phyloP scores from a whole-genome alignment of 2,888 invertebrate genomes.

The Pterostichus madidus region DNA sequence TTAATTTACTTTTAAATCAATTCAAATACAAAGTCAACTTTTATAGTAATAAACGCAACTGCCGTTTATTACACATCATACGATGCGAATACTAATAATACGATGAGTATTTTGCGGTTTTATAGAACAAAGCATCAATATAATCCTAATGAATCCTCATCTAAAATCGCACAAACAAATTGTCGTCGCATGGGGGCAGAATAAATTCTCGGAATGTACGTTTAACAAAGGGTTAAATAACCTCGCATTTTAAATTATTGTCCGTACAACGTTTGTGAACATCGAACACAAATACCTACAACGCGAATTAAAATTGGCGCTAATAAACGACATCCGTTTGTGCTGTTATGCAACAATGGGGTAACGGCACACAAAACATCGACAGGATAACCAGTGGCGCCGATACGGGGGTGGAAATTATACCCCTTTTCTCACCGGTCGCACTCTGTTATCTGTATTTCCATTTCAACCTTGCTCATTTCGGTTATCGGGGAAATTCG shows the following conservation, averaged over 20 bases:
- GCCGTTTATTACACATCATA: too few species aligned
- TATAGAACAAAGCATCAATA: slow-evolving; percentile 19
- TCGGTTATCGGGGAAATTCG: too few species aligned
- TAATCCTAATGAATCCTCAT: slow-evolving; percentile 28
- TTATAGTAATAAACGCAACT: too few species aligned
- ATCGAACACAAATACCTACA: slow-evolving; percentile 48
- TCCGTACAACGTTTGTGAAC: slow-evolving; percentile 42
- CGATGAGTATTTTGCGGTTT: neutral
- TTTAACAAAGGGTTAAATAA: slow-evolving; percentile 46
- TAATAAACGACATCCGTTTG: slow-evolving; percentile 53
- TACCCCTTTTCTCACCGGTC: neutral
- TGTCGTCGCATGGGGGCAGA: slow-evolving; percentile 10
- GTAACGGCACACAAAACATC: slow-evolving; percentile 9
- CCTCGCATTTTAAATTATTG: slow-evolving; percentile 49
- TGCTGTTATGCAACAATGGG: slow-evolving; percentile 40
- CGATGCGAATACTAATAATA: neutral
- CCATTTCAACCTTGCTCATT: neutral
- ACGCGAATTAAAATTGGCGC: slow-evolving; percentile 56
- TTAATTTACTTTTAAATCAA: too few species aligned
- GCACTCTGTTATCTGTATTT: neutral
- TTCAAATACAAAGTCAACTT: too few species aligned
- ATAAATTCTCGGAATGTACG: slow-evolving; percentile 35
- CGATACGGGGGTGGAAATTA: slow-evolving; percentile 16
- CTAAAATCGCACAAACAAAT: slow-evolving; percentile 25
- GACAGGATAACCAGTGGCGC: slow-evolving; percentile 24